Conservation (phyloP, 1,140 invertebrate species). For the Musca vetustissima region DNA sequence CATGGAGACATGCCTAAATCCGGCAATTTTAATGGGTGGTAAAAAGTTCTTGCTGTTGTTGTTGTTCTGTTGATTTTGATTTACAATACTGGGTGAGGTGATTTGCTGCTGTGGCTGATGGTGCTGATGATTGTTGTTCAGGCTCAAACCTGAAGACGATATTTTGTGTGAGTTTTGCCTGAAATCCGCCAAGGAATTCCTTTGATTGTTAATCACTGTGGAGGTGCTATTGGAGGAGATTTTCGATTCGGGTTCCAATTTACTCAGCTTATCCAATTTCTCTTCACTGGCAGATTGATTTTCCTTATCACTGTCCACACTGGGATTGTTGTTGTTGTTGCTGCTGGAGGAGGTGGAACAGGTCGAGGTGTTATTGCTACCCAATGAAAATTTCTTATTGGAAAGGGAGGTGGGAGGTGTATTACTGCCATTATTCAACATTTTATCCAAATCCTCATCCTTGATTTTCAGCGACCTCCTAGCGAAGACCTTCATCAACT, state of each 20-base stretch:
- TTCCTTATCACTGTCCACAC: slow-evolving; percentile 68
- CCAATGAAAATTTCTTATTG: slow-evolving; percentile 17
- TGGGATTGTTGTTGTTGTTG: slow-evolving; percentile 35
- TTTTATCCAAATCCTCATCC: slow-evolving; percentile 64
- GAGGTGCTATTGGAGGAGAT: background rate
- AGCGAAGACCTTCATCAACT: slow-evolving; percentile 79
- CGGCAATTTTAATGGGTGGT: slow-evolving; percentile 41
- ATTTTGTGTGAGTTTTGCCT: slow-evolving; percentile 26
- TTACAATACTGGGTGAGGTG: slow-evolving; percentile 18
- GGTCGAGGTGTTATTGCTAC: background rate
- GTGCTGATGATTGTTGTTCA: slow-evolving; percentile 24
- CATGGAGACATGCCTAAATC: slow-evolving; percentile 24
- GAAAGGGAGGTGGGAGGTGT: background rate
- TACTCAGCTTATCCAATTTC: slow-evolving; percentile 44
- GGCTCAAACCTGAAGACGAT: background rate
- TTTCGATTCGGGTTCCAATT: slow-evolving; percentile 30
- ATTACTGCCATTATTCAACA: background rate
- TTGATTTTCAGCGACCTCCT: slow-evolving; percentile 74
- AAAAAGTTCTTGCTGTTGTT: slow-evolving; percentile 30
- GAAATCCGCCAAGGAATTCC: slow-evolving; percentile 49
- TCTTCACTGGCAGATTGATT: slow-evolving; percentile 58
- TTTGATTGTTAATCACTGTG: slow-evolving; percentile 31
- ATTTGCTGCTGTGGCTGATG: slow-evolving; percentile 39
- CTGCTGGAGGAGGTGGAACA: background rate
- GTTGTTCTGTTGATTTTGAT: slow-evolving; percentile 14